Conservation (phyloP, 2,797 vertebrate genomes). For the Falco cherrug region DNA sequence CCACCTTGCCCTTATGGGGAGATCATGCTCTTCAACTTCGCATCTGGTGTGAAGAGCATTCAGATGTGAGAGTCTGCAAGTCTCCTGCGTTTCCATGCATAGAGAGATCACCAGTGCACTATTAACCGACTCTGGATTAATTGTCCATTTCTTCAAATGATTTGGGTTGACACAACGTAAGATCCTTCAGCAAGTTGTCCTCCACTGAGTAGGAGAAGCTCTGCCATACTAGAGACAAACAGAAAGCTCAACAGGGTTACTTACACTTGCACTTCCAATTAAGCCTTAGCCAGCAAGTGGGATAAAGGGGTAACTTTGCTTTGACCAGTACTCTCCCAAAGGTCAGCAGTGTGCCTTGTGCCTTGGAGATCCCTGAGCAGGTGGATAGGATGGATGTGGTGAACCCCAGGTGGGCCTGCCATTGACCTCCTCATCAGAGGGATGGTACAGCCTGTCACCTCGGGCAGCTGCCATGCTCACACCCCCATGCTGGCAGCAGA, state of each 20-base stretch:
- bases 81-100: background rate
- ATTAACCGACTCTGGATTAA: background rate
- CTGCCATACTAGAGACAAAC: background rate
- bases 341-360: background rate
- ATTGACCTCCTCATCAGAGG: background rate
- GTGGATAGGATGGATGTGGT: background rate
- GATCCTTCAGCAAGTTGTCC: background rate
- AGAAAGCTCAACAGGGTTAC: background rate
- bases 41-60: background rate
- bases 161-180: background rate
- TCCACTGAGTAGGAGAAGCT: background rate
- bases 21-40: background rate
- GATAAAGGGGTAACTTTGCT: background rate
- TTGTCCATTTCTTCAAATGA: background rate
- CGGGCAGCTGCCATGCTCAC: background rate
- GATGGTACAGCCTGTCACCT: rapidly evolving
- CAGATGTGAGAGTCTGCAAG: background rate
- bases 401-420: too few species aligned
- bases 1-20: background rate
- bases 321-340: background rate
- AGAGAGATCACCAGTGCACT: background rate
- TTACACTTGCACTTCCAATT: background rate
- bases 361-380: background rate
- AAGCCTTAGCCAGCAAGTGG: background rate
- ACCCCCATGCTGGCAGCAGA: background rate